Conservation (phyloP, 2,888 invertebrate genomes). For the Pollenia angustigena region DNA sequence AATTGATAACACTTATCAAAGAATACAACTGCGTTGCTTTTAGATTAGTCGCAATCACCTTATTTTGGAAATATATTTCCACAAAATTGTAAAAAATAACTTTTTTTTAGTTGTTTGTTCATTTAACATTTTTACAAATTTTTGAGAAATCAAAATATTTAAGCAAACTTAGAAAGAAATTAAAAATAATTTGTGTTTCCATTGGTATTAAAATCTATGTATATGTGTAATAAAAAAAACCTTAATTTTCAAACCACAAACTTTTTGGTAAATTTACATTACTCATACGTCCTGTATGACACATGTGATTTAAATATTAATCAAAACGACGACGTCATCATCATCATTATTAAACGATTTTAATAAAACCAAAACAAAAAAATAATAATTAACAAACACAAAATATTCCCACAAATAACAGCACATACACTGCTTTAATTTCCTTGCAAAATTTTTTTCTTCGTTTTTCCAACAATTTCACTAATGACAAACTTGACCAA, state of each 20-base stretch:
- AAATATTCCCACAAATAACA: neutral
- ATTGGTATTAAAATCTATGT: too few relatives aligned
- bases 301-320: constrained; percentile 32
- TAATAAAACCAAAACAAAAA: constrained; percentile 21
- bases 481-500: constrained; percentile 73
- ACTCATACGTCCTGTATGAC: constrained; percentile 27
- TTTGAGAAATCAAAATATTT: too few relatives aligned
- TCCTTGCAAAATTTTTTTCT: constrained; percentile 37
- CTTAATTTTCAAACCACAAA: neutral
- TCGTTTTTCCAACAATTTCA: constrained; percentile 40
- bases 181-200: too few relatives aligned
- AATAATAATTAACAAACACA: neutral
- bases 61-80: too few relatives aligned
- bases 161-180: too few relatives aligned
- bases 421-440: constrained; percentile 44
- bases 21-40: too few relatives aligned
- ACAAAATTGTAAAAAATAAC: too few relatives aligned
- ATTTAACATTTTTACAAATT: too few relatives aligned
- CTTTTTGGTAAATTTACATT: neutral
- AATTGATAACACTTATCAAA: too few relatives aligned
- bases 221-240: too few relatives aligned
- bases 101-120: too few relatives aligned
- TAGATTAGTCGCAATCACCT: too few relatives aligned
- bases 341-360: constrained; percentile 58
- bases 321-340: constrained; percentile 35